Evolutionary conservation across 2,888 invertebrate species (phyloP).

Genomic region (Crossocerus cetratus): DNA sequence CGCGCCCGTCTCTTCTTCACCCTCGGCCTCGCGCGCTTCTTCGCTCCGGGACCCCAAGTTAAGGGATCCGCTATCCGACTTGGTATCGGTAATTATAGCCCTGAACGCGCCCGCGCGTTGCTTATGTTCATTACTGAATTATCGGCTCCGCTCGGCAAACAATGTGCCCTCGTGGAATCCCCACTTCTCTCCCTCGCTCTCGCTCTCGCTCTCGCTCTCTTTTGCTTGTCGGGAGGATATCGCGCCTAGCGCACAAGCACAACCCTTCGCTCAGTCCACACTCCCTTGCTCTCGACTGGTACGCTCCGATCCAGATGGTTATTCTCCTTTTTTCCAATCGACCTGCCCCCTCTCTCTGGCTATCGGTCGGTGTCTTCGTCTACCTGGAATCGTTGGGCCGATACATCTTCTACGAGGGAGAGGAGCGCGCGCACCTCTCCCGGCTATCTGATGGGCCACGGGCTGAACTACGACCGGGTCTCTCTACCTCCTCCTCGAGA

Average conservation of each 20-base stretch:
- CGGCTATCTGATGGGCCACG: slow-evolving; percentile 71
- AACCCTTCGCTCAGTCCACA: slow-evolving; percentile 17
- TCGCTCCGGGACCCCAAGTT: slow-evolving; percentile 69
- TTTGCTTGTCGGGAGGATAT: background rate
- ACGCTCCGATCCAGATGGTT: slow-evolving; percentile 5
- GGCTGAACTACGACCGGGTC: slow-evolving; percentile 70
- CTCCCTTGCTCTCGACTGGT: slow-evolving; percentile 19
- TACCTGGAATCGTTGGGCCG: slow-evolving; percentile 13
- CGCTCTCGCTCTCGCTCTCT: background rate
- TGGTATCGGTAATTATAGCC: slow-evolving; percentile 76
- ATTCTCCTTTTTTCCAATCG: slow-evolving; percentile 30
- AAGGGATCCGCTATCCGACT: slow-evolving; percentile 75
- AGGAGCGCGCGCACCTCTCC: slow-evolving; percentile 35
- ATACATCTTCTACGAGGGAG: slow-evolving; percentile 20
- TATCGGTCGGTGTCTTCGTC: slow-evolving; percentile 22
- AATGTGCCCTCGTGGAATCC: slow-evolving; percentile 66
- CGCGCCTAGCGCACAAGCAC: slow-evolving; percentile 24
- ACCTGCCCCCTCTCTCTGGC: slow-evolving; percentile 21
- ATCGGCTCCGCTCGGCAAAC: slow-evolving; percentile 75
- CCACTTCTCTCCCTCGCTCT: slow-evolving; percentile 45
- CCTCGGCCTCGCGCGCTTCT: slow-evolving; percentile 58
- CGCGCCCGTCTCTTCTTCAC: slow-evolving; percentile 7
- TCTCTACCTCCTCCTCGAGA: slow-evolving; percentile 33
- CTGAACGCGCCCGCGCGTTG: slow-evolving; percentile 73
- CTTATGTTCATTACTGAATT: slow-evolving; percentile 77